Evolutionary conservation across 2,797 vertebrate species (phyloP), one percentile per base, ranked within the genome.

Genomic region (Xerus rutilus): DNA sequence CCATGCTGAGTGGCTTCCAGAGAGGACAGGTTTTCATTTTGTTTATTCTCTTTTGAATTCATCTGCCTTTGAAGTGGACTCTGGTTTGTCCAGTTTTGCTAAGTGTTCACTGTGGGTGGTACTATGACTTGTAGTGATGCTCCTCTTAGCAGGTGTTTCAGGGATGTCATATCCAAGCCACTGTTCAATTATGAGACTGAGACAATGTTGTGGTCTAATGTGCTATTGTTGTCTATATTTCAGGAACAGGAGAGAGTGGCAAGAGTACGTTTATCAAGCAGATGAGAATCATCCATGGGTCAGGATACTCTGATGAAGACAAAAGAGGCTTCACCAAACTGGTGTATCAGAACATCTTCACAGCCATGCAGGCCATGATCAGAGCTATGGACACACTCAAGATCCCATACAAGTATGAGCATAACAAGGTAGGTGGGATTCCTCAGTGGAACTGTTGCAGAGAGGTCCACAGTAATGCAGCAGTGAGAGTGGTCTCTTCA

Each of bases 221-320:
- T 86, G 69, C 0, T 98, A 87, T 96, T 87, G 1, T 97, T 97
- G 25, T 96, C 97, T 96, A 6, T 98, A 91, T 98, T 98, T 84
- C 99, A 99, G 99, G 99, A 97, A 99, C 99, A 15, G 99, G 99
- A 96, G 99, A 99, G 98, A 99, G 99, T 91, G 99, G 99, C 94
- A 99, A 99, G 98, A 99, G 99, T 98, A 99, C 99, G 0, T 99
- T 99, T 78, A 99, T 99, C 98, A 99, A 99, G 87, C 99, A 99
- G 98, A 99, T 99, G 99, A 99, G 99, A 98, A 99, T 99, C 97
- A 99, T 99, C 98, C 99, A 99, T 28, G 99, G 99, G 39, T 96
- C 99, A 0, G 99, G 99, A n/a, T 99, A 99, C 98, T 99, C 99
- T 4, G 99, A 99, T 79, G 99, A 99, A 98, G 99, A 99, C 98